Conservation (phyloP, 2,113 vertebrate genomes). For the Cisticola juncidis region DNA sequence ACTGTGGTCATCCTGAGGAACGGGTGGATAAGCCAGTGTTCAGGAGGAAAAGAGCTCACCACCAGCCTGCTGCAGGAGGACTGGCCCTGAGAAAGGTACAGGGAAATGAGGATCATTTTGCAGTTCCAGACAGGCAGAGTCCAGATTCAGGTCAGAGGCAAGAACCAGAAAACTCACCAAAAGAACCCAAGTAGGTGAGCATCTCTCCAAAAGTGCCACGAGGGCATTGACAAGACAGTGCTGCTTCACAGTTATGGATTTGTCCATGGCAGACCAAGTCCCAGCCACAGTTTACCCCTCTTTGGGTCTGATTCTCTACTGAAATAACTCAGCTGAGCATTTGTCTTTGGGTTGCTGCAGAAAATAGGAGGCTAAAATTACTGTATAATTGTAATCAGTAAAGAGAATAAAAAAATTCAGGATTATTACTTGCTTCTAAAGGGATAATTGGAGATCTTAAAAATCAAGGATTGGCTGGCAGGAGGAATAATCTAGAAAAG, state of each 20-base stretch:
- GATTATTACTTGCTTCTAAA: background rate
- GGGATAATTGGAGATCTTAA: background rate
- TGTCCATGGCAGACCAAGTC: background rate
- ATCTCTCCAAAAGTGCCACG: background rate
- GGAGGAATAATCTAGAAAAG: background rate
- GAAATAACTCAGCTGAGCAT: background rate
- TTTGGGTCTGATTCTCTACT: background rate
- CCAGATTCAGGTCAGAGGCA: background rate
- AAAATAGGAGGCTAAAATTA: background rate
- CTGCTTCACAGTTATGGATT: background rate
- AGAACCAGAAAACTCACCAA: background rate
- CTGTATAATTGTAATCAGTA: background rate
- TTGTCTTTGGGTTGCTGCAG: background rate
- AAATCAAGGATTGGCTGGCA: background rate
- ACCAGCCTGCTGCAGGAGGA: background rate
- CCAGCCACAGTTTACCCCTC: background rate
- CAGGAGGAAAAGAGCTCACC: background rate
- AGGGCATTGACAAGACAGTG: background rate
- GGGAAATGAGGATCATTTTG: background rate
- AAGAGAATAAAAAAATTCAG: background rate
- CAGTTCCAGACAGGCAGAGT: background rate
- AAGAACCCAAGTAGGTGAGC: background rate
- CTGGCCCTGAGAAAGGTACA: background rate
- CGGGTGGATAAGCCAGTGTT: background rate
- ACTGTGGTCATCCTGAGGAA: background rate